Evolutionary conservation across 2,797 vertebrate species (phyloP).

Genomic region (Myotis vivesi): DNA sequence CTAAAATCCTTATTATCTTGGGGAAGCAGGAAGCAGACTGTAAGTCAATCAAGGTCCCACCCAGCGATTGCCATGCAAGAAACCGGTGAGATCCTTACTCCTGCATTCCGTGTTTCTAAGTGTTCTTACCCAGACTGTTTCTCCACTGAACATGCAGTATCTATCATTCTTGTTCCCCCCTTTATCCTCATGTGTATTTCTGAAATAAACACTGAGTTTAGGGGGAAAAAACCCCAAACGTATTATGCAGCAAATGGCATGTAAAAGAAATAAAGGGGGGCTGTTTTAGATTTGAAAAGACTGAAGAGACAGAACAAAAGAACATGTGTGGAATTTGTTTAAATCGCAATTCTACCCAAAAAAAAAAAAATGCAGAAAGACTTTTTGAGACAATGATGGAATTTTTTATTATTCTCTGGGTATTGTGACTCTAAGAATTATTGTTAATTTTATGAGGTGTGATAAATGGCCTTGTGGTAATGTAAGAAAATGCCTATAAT

Average conservation of each 20-base stretch:
- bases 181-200: slow-evolving; percentile 44
- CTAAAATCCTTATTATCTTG: background rate
- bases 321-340: background rate
- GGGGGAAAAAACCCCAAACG: background rate
- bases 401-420: background rate
- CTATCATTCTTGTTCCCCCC: background rate
- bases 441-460: slow-evolving; percentile 12
- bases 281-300: slow-evolving; percentile 24
- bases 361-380: background rate
- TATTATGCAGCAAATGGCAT: slow-evolving; percentile 29
- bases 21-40: background rate
- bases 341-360: background rate
- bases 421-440: background rate
- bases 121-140: background rate
- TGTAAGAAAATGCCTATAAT: background rate
- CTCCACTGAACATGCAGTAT: slow-evolving; percentile 16
- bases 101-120: background rate
- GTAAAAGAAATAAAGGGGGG: background rate
- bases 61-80: background rate
- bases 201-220: slow-evolving; percentile 42
- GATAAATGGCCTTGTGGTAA: background rate
- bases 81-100: background rate
- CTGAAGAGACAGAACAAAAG: slow-evolving; percentile 18
- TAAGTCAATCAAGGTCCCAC: background rate
- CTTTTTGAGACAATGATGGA: background rate